phyloP scores from a whole-genome alignment of 2,888 invertebrate genomes.

The Bombylius major region DNA sequence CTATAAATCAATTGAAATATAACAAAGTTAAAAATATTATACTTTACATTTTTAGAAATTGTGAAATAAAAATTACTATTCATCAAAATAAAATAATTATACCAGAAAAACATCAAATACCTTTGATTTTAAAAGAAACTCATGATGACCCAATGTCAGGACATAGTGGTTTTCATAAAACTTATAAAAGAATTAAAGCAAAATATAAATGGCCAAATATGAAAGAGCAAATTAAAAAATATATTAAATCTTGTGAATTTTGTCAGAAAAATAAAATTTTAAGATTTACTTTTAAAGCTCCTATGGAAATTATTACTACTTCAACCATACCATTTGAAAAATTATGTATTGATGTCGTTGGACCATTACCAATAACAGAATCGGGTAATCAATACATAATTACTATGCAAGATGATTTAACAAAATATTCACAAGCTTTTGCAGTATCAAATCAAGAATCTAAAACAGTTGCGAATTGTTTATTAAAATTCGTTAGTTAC shows the following conservation, averaged over 20 bases:
- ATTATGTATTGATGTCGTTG: constrained; percentile 22
- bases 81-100: neutral
- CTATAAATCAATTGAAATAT: constrained; percentile 4
- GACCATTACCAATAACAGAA: constrained; percentile 19
- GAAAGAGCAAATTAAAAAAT: neutral
- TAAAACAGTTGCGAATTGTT: constrained; percentile 19
- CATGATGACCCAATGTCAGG: constrained; percentile 1
- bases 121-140: constrained; percentile 11
- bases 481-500: constrained; percentile 23
- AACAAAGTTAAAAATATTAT: constrained; percentile 5
- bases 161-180: neutral
- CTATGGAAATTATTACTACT: constrained; percentile 25
- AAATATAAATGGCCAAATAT: neutral
- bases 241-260: constrained; percentile 20
- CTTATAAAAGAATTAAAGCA: neutral
- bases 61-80: constrained; percentile 2
- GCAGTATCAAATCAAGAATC: constrained; percentile 25
- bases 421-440: constrained; percentile 24
- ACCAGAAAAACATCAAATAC: neutral
- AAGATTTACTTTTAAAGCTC: constrained; percentile 6
- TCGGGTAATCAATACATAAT: too few relatives aligned
- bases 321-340: constrained; percentile 21
- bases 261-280: constrained; percentile 18
- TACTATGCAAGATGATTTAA: constrained; percentile 26
- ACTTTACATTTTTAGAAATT: neutral